Evolutionary conservation across 2,888 invertebrate species (phyloP).

Genomic region (Tachina grossa): DNA sequence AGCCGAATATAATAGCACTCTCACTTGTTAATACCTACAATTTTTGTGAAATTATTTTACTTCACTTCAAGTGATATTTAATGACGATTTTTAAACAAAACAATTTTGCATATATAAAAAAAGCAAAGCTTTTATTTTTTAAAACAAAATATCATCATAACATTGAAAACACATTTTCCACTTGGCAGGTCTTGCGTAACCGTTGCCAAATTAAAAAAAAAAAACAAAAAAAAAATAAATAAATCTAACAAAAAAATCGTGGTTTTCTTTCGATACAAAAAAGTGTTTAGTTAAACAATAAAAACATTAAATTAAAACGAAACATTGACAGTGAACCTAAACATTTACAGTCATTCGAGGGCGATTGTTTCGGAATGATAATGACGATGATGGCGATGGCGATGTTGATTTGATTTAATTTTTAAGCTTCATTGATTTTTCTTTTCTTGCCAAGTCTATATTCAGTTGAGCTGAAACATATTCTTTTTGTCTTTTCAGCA

Average conservation of each 20-base stretch:
- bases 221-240: constrained; percentile 26
- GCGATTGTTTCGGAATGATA: constrained; percentile 8
- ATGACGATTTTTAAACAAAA: constrained; percentile 13
- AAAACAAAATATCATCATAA: constrained; percentile 40
- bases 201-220: constrained; percentile 58
- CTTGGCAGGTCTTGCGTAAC: constrained; percentile 71
- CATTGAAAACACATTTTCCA: constrained; percentile 72
- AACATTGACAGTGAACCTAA: constrained; percentile 70
- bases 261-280: constrained; percentile 6
- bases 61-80: constrained; percentile 17
- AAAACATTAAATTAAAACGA: constrained; percentile 56
- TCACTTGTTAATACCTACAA: neutral
- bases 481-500: neutral
- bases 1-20: too few species aligned
- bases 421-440: constrained; percentile 68
- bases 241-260: constrained; percentile 37
- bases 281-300: constrained; percentile 39
- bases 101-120: constrained; percentile 16
- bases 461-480: neutral
- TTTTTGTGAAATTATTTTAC: constrained; percentile 51
- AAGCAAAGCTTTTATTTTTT: constrained; percentile 13
- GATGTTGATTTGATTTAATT: constrained; percentile 45
- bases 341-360: constrained; percentile 26
- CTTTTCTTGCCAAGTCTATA: neutral
- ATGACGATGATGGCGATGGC: constrained; percentile 18